Base-by-base conservation (phyloP, 2,888 invertebrate genomes). In the Nymphalis urticae region DNA sequence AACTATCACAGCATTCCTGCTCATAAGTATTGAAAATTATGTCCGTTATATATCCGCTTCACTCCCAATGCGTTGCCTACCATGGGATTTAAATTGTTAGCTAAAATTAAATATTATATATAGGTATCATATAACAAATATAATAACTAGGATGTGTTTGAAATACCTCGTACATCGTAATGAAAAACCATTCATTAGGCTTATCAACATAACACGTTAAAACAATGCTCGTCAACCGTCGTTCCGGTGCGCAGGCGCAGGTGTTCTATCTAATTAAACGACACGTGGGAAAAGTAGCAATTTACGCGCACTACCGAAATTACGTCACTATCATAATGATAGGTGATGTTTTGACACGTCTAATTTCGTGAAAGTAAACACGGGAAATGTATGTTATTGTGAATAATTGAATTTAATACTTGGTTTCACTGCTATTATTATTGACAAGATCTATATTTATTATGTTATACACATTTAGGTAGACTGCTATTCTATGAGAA, bases 281-380 rank as follows among this genome's bases (percentile, higher is more conserved):
- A 76, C 77, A 79, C 58, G 58, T 79, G 80, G 78, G 80, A 80
- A 80, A 76, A 72, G 64, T 62, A 72, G 74, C 75, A 77, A 80
- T 80, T 79, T 79, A 71, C 70, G 72, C 67, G 58, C 73, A 63
- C 65, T 69, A 73, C 73, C 65, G 64, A 69, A 69, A 69, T 72
- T 68, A 67, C 64, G 56, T 56, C 59, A 58, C 51, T 21, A 48
- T 17, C 9, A n/a, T 42, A 62, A 63, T 36, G 53, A 71, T 63
- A 69, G 36, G 53, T 47, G 24, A 53, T 24, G 48, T 53, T 66
- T 63, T 64, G 64, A 62, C 66, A 64, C 66, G 61, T 69, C 47
- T 42, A 51, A 61, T 66, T 60, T 68, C 58, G 51, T 48, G 63
- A 56, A 21, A 24, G 13, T 27, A 32, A 16, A 6, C 17, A 3